Evolutionary conservation across 2,797 vertebrate species (phyloP).

Genomic region (Enteromius viviparus): DNA sequence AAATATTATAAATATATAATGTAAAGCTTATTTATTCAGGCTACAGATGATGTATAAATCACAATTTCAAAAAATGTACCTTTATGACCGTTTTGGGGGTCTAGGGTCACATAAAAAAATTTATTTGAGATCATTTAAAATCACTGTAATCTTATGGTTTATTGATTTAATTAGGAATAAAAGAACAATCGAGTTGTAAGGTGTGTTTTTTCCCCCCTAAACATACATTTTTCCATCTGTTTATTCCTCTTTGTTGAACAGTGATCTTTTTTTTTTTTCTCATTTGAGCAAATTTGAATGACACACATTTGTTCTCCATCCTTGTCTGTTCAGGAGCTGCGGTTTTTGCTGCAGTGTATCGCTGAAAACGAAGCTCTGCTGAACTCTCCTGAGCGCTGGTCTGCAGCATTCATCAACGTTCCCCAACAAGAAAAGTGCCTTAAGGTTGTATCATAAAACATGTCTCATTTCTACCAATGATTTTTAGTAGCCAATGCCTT

Average conservation of each 20-base stretch:
- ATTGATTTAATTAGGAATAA: not conserved
- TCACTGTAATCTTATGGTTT: not conserved
- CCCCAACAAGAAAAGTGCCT: conserved; percentile 90
- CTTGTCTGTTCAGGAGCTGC: conserved; percentile 80
- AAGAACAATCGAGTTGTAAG: not conserved
- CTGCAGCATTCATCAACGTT: conserved; percentile 86
- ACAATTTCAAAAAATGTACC: not conserved
- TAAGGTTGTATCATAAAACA: conserved; percentile 81
- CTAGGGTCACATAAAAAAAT: not conserved
- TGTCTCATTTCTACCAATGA: not conserved
- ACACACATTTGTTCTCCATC: not conserved
- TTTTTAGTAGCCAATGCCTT: conserved; percentile 20
- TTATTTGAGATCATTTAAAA: not conserved
- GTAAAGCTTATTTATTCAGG: not conserved
- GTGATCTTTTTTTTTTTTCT: not conserved
- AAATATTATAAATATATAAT: too few relatives aligned
- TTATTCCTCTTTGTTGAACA: not conserved
- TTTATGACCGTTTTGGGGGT: not conserved
- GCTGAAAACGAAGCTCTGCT: conserved; percentile 89
- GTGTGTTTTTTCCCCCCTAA: not conserved
- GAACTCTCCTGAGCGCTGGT: conserved; percentile 88
- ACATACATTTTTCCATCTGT: not conserved
- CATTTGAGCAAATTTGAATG: not conserved
- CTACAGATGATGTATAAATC: not conserved
- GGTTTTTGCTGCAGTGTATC: conserved; percentile 84